Conservation (phyloP, 1,140 invertebrate species). For the Doryteuthis pealeii region DNA sequence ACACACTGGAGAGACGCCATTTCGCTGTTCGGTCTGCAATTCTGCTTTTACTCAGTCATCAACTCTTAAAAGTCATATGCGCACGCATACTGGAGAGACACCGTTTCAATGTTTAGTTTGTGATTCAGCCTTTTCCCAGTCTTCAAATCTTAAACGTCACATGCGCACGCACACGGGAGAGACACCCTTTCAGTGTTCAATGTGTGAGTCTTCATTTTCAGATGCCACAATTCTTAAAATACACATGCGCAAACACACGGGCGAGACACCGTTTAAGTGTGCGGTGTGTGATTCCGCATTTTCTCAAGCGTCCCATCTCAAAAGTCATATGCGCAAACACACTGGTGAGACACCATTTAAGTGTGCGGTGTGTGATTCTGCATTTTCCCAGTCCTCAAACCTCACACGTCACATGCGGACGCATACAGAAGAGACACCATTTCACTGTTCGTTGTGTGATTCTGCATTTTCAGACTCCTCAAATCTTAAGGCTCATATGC, state of each 20-base stretch:
- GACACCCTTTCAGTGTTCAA: neutral
- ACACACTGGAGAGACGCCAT: neutral
- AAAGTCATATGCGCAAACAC: neutral
- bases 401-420: neutral
- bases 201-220: neutral
- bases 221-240: neutral
- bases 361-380: neutral
- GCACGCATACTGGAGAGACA: slow-evolving; percentile 12
- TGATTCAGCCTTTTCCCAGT: neutral
- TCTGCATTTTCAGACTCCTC: neutral
- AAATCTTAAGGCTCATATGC: neutral
- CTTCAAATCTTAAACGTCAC: slow-evolving; percentile 8
- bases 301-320: neutral
- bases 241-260: neutral
- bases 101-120: slow-evolving; percentile 15
- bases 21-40: neutral
- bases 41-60: neutral
- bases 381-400: neutral
- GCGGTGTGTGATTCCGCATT: neutral
- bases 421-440: slow-evolving; percentile 6
- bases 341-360: slow-evolving; percentile 10
- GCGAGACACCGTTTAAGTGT: neutral
- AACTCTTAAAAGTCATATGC: slow-evolving; percentile 14
- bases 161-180: neutral
- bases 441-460: neutral